A percentile compares a stretch with the other conserved stretches of the same genome.
These are phyloP conservation scores for Leptopilina drosophilae DNA, from an alignment of 2,888 invertebrate genomes.

Conservation along the genomic window DNA sequence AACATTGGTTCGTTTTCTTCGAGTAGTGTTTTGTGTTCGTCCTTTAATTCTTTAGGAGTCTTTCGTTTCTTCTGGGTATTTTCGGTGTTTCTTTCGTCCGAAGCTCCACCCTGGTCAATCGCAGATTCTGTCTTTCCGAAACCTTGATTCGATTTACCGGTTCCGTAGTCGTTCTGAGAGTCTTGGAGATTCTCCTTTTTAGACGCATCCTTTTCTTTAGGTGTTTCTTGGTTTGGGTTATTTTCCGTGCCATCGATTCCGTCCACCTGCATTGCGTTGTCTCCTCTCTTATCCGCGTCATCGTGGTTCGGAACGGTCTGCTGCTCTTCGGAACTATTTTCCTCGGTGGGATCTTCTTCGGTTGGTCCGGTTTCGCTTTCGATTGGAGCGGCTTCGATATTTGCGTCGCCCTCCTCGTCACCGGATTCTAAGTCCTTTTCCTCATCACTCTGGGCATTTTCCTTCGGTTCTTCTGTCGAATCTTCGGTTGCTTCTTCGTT, in stretches of 20 bases:
- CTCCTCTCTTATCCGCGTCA: conserved; percentile 71
- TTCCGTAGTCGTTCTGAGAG: conserved; percentile 82
- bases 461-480: conserved; percentile 63
- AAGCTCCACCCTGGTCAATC: conserved; percentile 71
- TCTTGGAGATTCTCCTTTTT: conserved; percentile 79
- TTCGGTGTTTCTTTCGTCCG: conserved; percentile 74
- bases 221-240: conserved; percentile 68
- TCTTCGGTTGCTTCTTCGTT: conserved; percentile 63
- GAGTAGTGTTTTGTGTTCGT: conserved; percentile 83
- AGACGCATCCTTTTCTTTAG: conserved; percentile 76
- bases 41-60: conserved; percentile 86
- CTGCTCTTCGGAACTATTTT: conserved; percentile 75
- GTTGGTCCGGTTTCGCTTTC: conserved; percentile 64
- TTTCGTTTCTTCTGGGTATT: conserved; percentile 79
- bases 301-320: conserved; percentile 70
- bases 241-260: conserved; percentile 75
- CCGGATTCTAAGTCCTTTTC: conserved; percentile 61
- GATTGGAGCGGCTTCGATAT: conserved; percentile 50
- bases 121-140: conserved; percentile 82
- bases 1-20: conserved; percentile 82
- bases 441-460: conserved; percentile 54
- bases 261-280: conserved; percentile 79
- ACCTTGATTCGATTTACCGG: conserved; percentile 85
- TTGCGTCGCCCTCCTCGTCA: conserved; percentile 71
- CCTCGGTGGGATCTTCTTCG: conserved; percentile 57